Evolutionary conservation across 2,888 invertebrate genomes (phyloP).

Genomic region (Galerucella pusilla): DNA sequence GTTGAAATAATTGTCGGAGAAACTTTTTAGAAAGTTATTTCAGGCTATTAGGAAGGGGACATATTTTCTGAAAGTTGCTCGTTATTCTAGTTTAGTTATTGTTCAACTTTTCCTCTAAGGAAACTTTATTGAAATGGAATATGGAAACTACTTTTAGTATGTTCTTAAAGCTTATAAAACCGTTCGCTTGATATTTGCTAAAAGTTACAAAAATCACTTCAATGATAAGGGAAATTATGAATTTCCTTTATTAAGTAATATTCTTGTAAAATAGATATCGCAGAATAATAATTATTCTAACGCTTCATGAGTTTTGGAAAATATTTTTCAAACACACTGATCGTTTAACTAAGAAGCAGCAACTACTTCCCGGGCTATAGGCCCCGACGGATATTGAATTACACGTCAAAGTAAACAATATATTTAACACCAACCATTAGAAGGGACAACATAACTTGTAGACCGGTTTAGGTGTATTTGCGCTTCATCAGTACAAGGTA

Average conservation of each 20-base stretch:
- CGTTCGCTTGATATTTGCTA: background rate
- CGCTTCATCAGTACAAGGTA: too few relatives aligned
- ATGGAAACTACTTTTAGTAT: background rate
- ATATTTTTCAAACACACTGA: too few relatives aligned
- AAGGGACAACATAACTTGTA: too few relatives aligned
- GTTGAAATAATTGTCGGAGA: background rate
- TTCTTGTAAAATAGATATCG: too few relatives aligned
- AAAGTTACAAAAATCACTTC: background rate
- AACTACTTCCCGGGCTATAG: too few relatives aligned
- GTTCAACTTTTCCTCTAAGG: background rate
- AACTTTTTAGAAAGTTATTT: constrained; percentile 1
- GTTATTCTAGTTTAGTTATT: background rate
- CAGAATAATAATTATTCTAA: too few relatives aligned
- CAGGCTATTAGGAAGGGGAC: background rate
- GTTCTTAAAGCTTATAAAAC: background rate
- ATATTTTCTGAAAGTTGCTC: background rate
- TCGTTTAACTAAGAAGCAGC: too few relatives aligned
- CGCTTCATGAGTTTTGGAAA: too few relatives aligned
- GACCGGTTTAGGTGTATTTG: too few relatives aligned
- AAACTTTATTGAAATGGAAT: background rate
- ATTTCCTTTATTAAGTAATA: background rate
- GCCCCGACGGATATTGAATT: too few relatives aligned
- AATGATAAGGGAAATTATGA: background rate
- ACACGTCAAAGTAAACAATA: too few relatives aligned
- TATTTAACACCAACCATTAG: too few relatives aligned